Evolutionary conservation across 2,797 vertebrate species (phyloP), one percentile per base, ranked within the genome.

Genomic region (Dendrocincla tyrannina): DNA sequence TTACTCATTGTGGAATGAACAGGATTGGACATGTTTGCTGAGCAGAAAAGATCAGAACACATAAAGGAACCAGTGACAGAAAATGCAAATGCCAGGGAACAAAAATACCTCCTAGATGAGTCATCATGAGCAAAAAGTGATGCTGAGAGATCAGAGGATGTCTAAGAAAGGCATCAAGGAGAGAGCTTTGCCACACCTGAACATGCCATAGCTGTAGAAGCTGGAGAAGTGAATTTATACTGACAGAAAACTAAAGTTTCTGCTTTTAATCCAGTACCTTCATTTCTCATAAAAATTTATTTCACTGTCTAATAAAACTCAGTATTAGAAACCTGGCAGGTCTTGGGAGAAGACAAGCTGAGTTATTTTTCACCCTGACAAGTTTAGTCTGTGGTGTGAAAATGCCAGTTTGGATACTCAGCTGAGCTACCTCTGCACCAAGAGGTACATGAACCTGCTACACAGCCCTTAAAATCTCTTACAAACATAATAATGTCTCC

Each of bases 1-100:
- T 90, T 85, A 41, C 47, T 74, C 56, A 7, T 2, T 37, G 88
- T 91, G 86, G 88, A 89, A 60, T 35, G 97, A 95, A 97, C 85
- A 23, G 6, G 39, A 89, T 68, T 6, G 90, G 97, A 97, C 91
- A 47, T 86, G 62, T 60, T 97, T 91, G 95, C 85, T 93, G 96
- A 97, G 95, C 96, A 97, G 96, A 55, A 97, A 96, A 94, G 87
- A 96, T 95, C 91, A 90, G 79, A 88, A 95, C 90, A 59, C 69
- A 46, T 86, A 88, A 94, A 95, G 68, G 81, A 93, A 63, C 74
- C 16, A 44, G 77, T 73, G 72, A 94, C 56, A 92, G 94, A 87
- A 95, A 94, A 94, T 81, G 46, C 58, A 87, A 94, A 89, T 91
- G 86, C 82, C 89, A 95, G 68, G 53, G 60, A 91, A 90, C 93